A percentile compares a stretch with the other conserved stretches of the same genome.
These are phyloP conservation scores for Ammodytes marinus DNA, from an alignment of 2,113 vertebrate genomes.

Conservation along the genomic window DNA sequence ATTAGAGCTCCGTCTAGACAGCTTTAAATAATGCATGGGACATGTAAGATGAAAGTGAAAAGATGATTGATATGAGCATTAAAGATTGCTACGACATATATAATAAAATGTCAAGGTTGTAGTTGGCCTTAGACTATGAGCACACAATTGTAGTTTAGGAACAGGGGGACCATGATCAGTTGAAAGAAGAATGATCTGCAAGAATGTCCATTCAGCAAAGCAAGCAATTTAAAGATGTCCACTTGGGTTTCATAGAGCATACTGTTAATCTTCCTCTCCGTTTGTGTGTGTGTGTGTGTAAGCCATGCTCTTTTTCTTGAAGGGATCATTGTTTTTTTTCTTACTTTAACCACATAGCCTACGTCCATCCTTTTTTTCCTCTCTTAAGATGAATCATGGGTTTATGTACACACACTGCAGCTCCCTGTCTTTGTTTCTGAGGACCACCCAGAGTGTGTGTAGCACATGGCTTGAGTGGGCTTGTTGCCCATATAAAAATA, in stretches of 20 bases:
- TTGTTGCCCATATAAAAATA: conserved; percentile 47
- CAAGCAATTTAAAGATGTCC: neutral
- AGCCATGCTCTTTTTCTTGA: neutral
- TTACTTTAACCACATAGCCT: conserved; percentile 2
- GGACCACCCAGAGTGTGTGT: conserved; percentile 74
- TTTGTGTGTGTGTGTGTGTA: conserved; percentile 9
- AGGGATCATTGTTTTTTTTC: neutral
- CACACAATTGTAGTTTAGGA: conserved; percentile 18
- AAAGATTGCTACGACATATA: neutral
- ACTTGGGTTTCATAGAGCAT: neutral
- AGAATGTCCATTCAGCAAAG: neutral
- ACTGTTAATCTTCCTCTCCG: neutral
- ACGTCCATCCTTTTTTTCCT: neutral
- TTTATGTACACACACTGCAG: conserved; percentile 60
- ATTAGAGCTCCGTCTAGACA: conserved; percentile 25
- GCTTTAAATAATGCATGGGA: conserved; percentile 47
- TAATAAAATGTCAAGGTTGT: conserved; percentile 28
- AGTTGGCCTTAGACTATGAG: neutral
- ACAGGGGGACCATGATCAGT: neutral
- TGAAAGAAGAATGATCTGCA: too few species aligned
- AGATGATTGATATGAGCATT: neutral
- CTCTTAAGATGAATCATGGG: conserved; percentile 38
- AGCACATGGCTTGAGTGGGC: conserved; percentile 47
- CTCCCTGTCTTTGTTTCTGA: conserved; percentile 51
- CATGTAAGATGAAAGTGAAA: conserved; percentile 21